phyloP scores from a whole-genome alignment of 2,797 vertebrate genomes.

The Sphaeramia orbicularis region DNA sequence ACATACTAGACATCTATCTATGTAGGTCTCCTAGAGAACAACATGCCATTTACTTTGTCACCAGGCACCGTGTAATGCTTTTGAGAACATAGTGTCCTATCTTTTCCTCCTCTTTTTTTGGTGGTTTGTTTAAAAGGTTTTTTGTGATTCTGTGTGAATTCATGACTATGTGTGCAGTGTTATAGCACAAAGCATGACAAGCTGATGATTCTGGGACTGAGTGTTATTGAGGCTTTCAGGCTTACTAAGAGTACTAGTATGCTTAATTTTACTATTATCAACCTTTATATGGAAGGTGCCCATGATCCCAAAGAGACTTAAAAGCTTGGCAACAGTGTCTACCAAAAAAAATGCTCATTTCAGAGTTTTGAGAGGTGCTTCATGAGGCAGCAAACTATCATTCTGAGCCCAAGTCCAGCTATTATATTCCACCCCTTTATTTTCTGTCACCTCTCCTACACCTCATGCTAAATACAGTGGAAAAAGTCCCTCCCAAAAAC shows the following conservation, averaged over 20 bases:
- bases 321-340: slow-evolving; percentile 33
- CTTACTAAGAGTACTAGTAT: slow-evolving; percentile 44
- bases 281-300: slow-evolving; percentile 27
- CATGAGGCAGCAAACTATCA: slow-evolving; percentile 32
- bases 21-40: slow-evolving; percentile 48
- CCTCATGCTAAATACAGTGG: slow-evolving; percentile 28
- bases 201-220: slow-evolving; percentile 23
- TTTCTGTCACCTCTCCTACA: slow-evolving; percentile 21
- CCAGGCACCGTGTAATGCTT: slow-evolving; percentile 53
- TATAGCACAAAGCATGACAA: slow-evolving; percentile 3
- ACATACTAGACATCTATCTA: slow-evolving; percentile 53
- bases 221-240: slow-evolving; percentile 35
- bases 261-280: slow-evolving; percentile 42
- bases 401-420: slow-evolving; percentile 25
- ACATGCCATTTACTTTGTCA: slow-evolving; percentile 48
- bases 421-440: slow-evolving; percentile 18
- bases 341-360: slow-evolving; percentile 29
- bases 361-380: slow-evolving; percentile 28
- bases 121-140: slow-evolving; percentile 45
- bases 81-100: slow-evolving; percentile 64
- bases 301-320: slow-evolving; percentile 35
- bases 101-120: slow-evolving; percentile 15
- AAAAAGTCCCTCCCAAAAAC: slow-evolving; percentile 38
- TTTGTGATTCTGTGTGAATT: slow-evolving; percentile 13
- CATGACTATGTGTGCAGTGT: background rate